Base-by-base conservation (phyloP, 1,140 invertebrate genomes). In the Aplysia californica region DNA sequence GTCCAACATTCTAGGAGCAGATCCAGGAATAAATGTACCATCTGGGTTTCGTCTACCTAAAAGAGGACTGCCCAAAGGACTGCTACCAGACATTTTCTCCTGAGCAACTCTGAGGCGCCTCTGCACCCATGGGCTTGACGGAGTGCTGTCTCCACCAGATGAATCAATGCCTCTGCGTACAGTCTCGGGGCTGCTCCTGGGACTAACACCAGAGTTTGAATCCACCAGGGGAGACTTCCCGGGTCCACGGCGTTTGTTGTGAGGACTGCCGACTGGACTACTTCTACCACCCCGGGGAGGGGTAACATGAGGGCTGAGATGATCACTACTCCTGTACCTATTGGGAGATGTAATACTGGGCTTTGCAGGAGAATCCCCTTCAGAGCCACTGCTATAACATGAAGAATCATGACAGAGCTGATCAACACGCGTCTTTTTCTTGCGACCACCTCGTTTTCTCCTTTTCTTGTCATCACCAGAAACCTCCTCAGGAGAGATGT, bases 101-200 rank as follows among this genome's bases (percentile, higher is more conserved):
- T 84, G 84, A 39, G 85, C 84, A 39, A 88, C 88, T 59, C 87
- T 85, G 65, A 91, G 80, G 33, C 91, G 86, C 10, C 91, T 84
- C 79, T 91, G 90, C 5, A 92, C 89, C 91, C 91, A 92, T 6
- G 91, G 91, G 82, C 90, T 90, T 55, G 84, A 81, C 29, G 86
- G 86, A 41, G 79, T 83, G 61, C 80, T 82, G 35, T 83, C 82
- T 20, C 82, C 83, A 66, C 79, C 78, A 59, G 80, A 81, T 5
- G 86, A 83, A 56, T 78, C 70, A 35, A 74, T 58, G 66, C 80
- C 80, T 59, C 83, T 84, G 6, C 84, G 79, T 23, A 79, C 76
- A 35, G 76, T 70, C 65, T 88, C 87, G 41, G 87, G 87, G 75
- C 87, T 89, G 41, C 84, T 86, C 26, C 83, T 78, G n/a, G 88